These are phyloP conservation scores for Solenopsis fugax DNA, from an alignment of 1,140 invertebrate genomes.

Conservation along the genomic window DNA sequence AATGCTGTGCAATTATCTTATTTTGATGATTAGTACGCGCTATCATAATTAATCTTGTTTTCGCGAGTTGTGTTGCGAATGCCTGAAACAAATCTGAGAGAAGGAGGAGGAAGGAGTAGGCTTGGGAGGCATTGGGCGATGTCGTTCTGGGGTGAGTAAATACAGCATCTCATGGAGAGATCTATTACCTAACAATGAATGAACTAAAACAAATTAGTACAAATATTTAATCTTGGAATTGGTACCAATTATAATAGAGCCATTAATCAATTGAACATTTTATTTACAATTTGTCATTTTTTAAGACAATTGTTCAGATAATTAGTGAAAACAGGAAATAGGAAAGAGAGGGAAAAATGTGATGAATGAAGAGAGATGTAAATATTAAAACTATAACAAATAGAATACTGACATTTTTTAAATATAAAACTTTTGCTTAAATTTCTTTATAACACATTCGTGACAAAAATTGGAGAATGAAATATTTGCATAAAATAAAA, in stretches of 20 bases:
- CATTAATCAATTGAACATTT: neutral
- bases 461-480: too few species aligned
- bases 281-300: neutral
- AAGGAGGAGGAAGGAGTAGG: neutral
- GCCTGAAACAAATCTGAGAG: neutral
- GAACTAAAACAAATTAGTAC: neutral
- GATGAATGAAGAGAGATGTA: too few species aligned
- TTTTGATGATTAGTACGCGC: neutral
- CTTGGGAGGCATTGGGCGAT: neutral
- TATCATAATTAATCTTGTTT: neutral
- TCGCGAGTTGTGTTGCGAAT: neutral
- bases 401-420: too few species aligned
- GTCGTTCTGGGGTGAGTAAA: neutral
- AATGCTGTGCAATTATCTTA: neutral
- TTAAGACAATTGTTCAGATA: neutral
- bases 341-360: neutral
- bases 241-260: neutral
- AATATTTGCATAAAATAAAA: too few species aligned
- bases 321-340: neutral
- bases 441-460: too few species aligned
- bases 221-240: constrained; percentile 7
- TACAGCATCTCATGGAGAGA: neutral
- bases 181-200: neutral
- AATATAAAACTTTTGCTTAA: too few species aligned
- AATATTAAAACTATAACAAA: too few species aligned